These are phyloP conservation scores for Ciona savignyi DNA, from an alignment of 23 tunicate species.

Conservation along the genomic window DNA sequence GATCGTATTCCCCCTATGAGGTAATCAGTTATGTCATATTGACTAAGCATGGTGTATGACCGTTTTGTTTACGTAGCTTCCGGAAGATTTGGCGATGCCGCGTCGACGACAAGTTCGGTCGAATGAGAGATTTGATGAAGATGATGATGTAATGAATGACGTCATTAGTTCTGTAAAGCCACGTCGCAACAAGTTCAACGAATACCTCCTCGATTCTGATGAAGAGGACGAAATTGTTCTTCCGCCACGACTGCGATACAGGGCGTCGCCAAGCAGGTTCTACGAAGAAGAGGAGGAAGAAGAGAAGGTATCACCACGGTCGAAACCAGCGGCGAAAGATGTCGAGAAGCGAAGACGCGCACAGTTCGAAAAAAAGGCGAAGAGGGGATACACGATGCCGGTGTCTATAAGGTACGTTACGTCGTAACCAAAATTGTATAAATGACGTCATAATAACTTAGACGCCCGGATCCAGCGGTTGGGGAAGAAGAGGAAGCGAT, in stretches of 20 bases:
- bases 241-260: not conserved
- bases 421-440: not conserved
- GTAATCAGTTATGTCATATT: too few relatives aligned
- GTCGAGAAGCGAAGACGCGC: not conserved
- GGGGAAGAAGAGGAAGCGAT: constrained; percentile 52
- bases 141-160: constrained; percentile 2
- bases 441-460: not conserved
- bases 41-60: too few relatives aligned
- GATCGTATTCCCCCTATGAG: constrained; percentile 29
- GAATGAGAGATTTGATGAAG: not conserved
- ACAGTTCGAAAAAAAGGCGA: not conserved
- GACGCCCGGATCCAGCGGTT: constrained; percentile 35
- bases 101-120: not conserved
- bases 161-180: not conserved
- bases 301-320: not conserved
- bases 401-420: constrained; percentile 29
- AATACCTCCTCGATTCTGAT: not conserved
- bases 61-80: too few relatives aligned
- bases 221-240: not conserved
- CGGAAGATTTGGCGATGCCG: not conserved
- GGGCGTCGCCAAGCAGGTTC: not conserved
- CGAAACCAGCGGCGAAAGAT: too few relatives aligned
- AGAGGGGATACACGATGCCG: constrained; percentile 26
- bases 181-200: constrained; percentile 1
- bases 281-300: not conserved